Base-by-base conservation (phyloP, 1,140 invertebrate genomes). In the Hyles vespertilio region DNA sequence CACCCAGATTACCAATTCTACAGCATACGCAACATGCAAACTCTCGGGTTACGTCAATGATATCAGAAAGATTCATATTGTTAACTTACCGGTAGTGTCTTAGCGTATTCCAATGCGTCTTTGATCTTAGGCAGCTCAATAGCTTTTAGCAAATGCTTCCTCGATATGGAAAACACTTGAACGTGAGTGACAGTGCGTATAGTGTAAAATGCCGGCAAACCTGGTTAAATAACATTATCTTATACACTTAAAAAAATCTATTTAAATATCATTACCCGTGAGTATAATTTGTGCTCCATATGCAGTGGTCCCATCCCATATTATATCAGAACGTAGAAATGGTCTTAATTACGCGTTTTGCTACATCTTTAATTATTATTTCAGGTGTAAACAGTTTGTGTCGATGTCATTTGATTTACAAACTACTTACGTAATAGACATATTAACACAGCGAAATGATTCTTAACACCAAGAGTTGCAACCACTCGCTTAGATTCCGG, bases 391-490 rank as follows among this genome's bases (percentile, higher is more conserved):
- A 22, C 22, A 22, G 22, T 22, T 22, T 22, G 22, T 22, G 22
- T 22, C 22, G 22, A 22, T 22, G 22, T 22, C 22, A 22, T 22
- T 22, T 22, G 22, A 40, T 40, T 5, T 40, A 40, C 8, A 5
- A 40, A 5, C 2, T 51, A 79, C 78, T 82, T 58, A 85, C 85
- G 75, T n/a, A 89, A 58, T 8, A 88, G 55, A 67, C 83, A 85
- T 44, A 79, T 77, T 3, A 89, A 65, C 2, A 81, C 80, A 46
- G 81, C 83, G 59, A 89, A 86, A 65, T 82, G 70, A 54, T 61
- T 65, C 61, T 70, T 80, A 0, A 63, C 52, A n/a, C 65, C 53
- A 4, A 89, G 55, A 12, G 70, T 58, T 12, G 72, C 70, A 7
- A 87, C 74, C 1, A 79, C 71, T n/a, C 66, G 33, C 40, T 74